A percentile compares a stretch with the other conserved stretches of the same genome.
These are phyloP conservation scores for Scyliorhinus canicula DNA, from an alignment of 2,797 vertebrate species.

Conservation along the genomic window DNA sequence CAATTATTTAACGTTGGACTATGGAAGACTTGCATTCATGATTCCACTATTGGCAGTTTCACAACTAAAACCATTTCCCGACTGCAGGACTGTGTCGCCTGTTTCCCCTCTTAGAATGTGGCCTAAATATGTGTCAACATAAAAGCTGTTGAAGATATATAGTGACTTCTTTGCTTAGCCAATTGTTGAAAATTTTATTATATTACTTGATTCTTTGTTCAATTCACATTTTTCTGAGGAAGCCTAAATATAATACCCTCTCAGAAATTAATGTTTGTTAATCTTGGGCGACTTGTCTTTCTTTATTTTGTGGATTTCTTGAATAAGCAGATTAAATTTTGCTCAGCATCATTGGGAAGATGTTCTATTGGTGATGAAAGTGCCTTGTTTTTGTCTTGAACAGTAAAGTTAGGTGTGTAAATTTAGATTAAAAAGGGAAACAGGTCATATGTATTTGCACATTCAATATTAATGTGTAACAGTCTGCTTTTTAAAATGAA, in stretches of 20 bases:
- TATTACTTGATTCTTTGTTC: not conserved
- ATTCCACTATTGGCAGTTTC: not conserved
- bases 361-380: not conserved
- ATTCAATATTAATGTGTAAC: not conserved
- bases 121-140: not conserved
- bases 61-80: not conserved
- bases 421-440: not conserved
- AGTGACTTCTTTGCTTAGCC: not conserved
- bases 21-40: not conserved
- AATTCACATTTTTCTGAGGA: not conserved
- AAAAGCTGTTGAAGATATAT: not conserved
- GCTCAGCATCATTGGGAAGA: not conserved
- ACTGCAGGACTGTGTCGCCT: not conserved
- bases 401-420: not conserved
- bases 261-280: not conserved
- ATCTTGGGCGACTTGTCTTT: not conserved
- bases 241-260: not conserved
- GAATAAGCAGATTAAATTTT: not conserved
- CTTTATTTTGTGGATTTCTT: not conserved
- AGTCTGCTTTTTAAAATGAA: not conserved
- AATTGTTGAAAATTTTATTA: not conserved
- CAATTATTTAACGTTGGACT: not conserved
- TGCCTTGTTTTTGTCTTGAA: not conserved
- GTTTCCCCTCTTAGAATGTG: not conserved
- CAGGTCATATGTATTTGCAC: not conserved